phyloP scores from a whole-genome alignment of 1,140 invertebrate genomes.

The Zophobas morio region DNA sequence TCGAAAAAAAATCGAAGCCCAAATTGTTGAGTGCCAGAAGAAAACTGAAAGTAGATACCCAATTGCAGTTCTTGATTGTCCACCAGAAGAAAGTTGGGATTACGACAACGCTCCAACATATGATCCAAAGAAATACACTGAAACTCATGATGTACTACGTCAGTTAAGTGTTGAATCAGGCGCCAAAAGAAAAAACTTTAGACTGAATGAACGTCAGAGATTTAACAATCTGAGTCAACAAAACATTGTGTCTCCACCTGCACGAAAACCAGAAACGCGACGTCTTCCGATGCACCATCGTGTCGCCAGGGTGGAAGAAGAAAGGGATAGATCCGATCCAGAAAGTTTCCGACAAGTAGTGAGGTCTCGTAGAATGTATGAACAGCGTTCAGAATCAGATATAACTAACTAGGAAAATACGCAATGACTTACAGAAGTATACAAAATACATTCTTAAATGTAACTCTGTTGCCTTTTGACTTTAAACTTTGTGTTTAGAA shows the following conservation, averaged over 20 bases:
- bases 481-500: too few species aligned
- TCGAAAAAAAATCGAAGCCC: slow-evolving; percentile 26
- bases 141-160: slow-evolving; percentile 36
- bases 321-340: too few species aligned
- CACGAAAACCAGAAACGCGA: too few species aligned
- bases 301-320: too few species aligned
- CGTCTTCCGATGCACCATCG: too few species aligned
- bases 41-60: slow-evolving; percentile 7
- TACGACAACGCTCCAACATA: slow-evolving; percentile 24
- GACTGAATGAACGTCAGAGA: slow-evolving; percentile 40
- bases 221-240: slow-evolving; percentile 9
- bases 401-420: too few species aligned
- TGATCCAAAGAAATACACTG: slow-evolving; percentile 37
- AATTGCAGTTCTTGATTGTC: not conserved
- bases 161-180: slow-evolving; percentile 22
- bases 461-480: too few species aligned
- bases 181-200: slow-evolving; percentile 37
- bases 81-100: slow-evolving; percentile 36
- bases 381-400: too few species aligned
- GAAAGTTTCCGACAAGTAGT: too few species aligned
- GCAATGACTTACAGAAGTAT: too few species aligned
- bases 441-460: too few species aligned
- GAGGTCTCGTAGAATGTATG: too few species aligned
- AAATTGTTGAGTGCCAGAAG: slow-evolving; percentile 1
- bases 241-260: not conserved